Conservation (phyloP, 2,113 vertebrate genomes). For the Eulemur rufifrons region DNA sequence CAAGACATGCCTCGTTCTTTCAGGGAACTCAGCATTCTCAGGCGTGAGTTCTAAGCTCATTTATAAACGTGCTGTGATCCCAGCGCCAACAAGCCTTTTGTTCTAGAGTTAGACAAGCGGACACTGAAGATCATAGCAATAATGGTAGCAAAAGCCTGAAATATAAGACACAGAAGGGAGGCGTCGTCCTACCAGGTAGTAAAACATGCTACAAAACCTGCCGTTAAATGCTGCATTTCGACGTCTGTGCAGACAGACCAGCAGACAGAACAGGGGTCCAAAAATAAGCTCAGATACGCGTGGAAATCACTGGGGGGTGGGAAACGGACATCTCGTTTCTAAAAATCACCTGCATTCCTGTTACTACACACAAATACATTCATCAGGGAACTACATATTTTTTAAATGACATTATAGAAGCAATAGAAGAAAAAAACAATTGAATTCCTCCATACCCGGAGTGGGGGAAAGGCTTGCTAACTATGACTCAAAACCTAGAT, state of each 20-base stretch:
- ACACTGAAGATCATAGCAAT: no score
- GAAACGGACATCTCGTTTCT: no score
- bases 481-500: no score
- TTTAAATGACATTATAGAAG: not conserved
- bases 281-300: no score
- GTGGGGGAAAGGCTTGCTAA: not conserved
- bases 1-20: not conserved
- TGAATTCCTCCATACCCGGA: no score
- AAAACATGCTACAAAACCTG: fast-evolving
- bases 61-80: fast-evolving
- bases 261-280: fast-evolving
- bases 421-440: not conserved
- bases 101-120: not conserved
- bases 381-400: not conserved
- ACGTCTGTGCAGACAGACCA: not conserved
- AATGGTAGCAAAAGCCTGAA: not conserved
- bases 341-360: not conserved
- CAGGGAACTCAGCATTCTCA: no score
- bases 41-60: not conserved
- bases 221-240: fast-evolving
- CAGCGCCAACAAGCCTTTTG: not conserved
- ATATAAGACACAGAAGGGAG: fast-evolving
- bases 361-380: no score
- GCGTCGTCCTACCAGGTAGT: not conserved
- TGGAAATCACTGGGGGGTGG: no score